These are phyloP conservation scores for Dreissena rostriformis DNA, from an alignment of 1,140 invertebrate species.

Conservation along the genomic window DNA sequence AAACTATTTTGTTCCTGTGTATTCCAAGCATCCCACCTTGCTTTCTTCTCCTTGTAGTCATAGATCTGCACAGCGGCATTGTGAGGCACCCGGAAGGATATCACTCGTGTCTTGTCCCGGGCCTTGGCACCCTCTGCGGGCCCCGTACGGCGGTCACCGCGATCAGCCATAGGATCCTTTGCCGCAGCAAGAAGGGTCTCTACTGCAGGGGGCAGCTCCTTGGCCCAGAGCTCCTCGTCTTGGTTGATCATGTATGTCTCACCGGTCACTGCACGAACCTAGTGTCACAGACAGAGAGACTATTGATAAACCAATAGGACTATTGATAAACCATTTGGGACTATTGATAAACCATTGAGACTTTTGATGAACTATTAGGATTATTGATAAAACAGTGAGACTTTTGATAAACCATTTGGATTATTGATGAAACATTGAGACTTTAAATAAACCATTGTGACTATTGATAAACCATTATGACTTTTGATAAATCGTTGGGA, in stretches of 20 bases:
- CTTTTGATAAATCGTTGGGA: too few species aligned
- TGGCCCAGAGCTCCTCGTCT: conserved; percentile 84
- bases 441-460: too few species aligned
- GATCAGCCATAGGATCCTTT: conserved; percentile 81
- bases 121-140: conserved; percentile 35
- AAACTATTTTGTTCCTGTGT: too few species aligned
- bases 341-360: too few species aligned
- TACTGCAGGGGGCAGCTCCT: conserved; percentile 81
- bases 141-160: conserved; percentile 64
- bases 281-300: not conserved
- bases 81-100: conserved; percentile 83
- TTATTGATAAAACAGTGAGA: too few species aligned
- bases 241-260: conserved; percentile 84
- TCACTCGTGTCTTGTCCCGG: conserved; percentile 80
- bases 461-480: too few species aligned
- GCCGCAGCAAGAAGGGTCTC: conserved; percentile 78
- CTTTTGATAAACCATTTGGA: too few species aligned
- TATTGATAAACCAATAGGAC: too few species aligned
- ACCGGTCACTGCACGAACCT: conserved; percentile 82
- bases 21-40: too few species aligned
- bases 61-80: conserved; percentile 84
- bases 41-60: conserved; percentile 83
- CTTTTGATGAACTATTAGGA: too few species aligned
- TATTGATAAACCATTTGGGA: too few species aligned
- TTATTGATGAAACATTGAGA: too few species aligned